Evolutionary conservation across 2,888 invertebrate genomes (phyloP), one percentile per base, ranked within the genome.

Genomic region (Diploptera punctata): DNA sequence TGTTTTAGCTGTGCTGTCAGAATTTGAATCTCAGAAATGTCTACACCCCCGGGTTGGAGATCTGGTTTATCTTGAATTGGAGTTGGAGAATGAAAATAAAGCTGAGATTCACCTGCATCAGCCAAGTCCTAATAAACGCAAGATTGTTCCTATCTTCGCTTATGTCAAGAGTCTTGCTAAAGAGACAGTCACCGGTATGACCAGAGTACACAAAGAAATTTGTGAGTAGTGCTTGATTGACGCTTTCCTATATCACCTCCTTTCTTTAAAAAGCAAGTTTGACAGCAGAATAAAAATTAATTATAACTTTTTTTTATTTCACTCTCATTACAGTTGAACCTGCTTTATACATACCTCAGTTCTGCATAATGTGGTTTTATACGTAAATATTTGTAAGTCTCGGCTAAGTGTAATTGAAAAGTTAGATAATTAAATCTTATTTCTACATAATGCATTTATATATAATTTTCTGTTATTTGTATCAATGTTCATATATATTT

Each of bases 21-120:
- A 76, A 52, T 75, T 76, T 10, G 78, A 80, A 16, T 19, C 77
- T 0, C 21, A 71, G 3, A 74, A 47, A 2, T 76, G 78, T 61
- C 60, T 31, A 3, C 75, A 79, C 70, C 81, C 82, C 1, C 70
- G 71, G 44, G 78, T 70, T 18, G 82, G 82, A 0, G 81, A 82
- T 67, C 74, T 82, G 18, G 77, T 81, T 3, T 77, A 77, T 33
- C 75, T 82, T 18, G 79, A 81, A 61, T 79, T 80, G 33, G 60
- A 44, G 0, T 31, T 69, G 16, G 74, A 75, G 4, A 76, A 73
- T 38, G 70, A 67, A n/a, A 60, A 71, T 9, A 71, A 33, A 1
- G 73, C 31, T 10, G 5, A 38, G 9, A 29, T 19, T 19, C 44
- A 18, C 10, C 3, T 13, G 61, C 61, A 38, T 10, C 47, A 60